Conservation (phyloP, 2,113 vertebrate genomes). For the Aldabrachelys gigantea region DNA sequence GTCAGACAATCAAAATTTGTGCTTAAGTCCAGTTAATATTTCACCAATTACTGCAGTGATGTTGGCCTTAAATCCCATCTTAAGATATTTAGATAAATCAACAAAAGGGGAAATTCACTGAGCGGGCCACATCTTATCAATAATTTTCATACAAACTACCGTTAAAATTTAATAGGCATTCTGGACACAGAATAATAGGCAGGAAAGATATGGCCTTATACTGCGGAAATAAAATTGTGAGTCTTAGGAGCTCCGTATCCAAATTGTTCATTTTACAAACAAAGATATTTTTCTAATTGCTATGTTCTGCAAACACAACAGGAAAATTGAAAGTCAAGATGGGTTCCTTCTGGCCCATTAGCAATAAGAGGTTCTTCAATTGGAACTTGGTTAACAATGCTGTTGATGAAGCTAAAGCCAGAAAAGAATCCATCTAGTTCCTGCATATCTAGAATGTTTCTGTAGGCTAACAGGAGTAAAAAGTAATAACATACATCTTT, state of each 20-base stretch:
- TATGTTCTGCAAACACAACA: constrained; percentile 47
- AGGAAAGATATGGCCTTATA: not conserved
- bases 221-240: not conserved
- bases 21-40: not conserved
- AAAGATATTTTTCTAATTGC: constrained; percentile 54
- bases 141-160: not conserved
- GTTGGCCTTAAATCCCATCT: not conserved
- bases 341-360: constrained; percentile 39
- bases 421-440: not conserved
- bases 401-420: not conserved
- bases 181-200: not conserved
- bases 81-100: not conserved
- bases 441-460: not conserved
- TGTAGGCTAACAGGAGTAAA: not conserved
- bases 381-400: constrained; percentile 19
- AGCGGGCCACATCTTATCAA: not conserved
- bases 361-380: not conserved
- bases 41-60: not conserved
- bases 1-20: not conserved
- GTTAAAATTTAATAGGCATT: not conserved
- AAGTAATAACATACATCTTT: not conserved
- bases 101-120: not conserved
- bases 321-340: constrained; percentile 45
- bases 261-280: constrained; percentile 49
- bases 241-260: constrained; percentile 6